Evolutionary conservation across 2,888 invertebrate genomes (phyloP), one percentile per base, ranked within the genome.

Genomic region (Marronus borbonicus): DNA sequence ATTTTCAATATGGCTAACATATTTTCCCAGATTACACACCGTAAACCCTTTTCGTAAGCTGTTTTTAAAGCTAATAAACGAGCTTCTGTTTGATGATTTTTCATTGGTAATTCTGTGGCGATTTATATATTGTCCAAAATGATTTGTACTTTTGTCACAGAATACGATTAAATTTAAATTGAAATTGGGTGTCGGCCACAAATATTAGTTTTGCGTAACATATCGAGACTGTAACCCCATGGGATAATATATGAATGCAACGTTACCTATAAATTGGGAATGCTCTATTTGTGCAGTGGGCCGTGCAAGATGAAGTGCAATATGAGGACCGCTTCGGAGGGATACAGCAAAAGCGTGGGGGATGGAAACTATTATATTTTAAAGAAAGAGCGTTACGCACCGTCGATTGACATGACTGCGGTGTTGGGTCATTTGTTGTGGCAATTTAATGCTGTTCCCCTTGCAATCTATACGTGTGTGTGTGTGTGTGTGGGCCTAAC

Each of bases 281-380:
- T 80, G 81, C 80, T 84, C 84, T 83, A 84, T 84, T 84, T 84
- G 83, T 80, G 82, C 85, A 83, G 70, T 81, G 83, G 82, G 76
- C 84, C 85, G 81, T 84, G 84, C 84, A 84, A 85, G 85, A 85
- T 84, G 84, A 84, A 84, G 84, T 85, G 83, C 83, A 82, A 83
- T 82, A 82, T 82, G 80, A 81, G 80, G 79, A 72, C 80, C 78
- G 81, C 81, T 64, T 70, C 74, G 20, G 70, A 77, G 58, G 79
- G 76, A 70, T 64, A 74, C 77, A 78, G 66, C 44, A 28, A 20
- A 20, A 3, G 66, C 66, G 36, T 44, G 66, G 81, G 80, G 82
- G 81, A 82, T 83, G 81, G 81, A 81, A 82, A 82, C 83, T 82
- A 83, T 83, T 83, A 83, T 83, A 83, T 83, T 83, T 83, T 83